Conservation (phyloP, 2,797 vertebrate genomes). For the Xenopus petersii region DNA sequence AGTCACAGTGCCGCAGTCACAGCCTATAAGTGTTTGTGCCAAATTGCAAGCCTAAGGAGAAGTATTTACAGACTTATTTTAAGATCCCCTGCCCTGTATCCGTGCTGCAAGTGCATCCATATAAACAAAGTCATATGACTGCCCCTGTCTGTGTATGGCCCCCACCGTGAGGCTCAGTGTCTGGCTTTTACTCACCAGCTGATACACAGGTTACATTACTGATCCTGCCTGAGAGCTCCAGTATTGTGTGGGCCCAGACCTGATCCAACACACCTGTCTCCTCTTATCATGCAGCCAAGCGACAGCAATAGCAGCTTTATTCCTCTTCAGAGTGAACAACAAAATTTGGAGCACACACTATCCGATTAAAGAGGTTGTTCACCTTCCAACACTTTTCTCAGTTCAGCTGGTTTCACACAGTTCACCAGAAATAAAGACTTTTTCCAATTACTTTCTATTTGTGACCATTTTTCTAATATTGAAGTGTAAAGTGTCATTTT, state of each 20-base stretch:
- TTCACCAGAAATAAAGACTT: too few relatives aligned
- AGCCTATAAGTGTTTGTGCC: too few relatives aligned
- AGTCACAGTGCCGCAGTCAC: too few relatives aligned
- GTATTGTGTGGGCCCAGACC: conserved; percentile 32
- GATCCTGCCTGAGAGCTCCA: not conserved
- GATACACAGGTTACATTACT: conserved; percentile 29
- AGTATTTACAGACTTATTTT: conserved; percentile 6
- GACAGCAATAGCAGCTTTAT: conserved; percentile 29
- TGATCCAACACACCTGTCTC: conserved; percentile 22
- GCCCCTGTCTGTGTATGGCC: not conserved
- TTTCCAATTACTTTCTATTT: too few relatives aligned
- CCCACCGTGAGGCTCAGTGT: not conserved
- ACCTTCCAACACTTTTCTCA: too few relatives aligned
- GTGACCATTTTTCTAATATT: too few relatives aligned
- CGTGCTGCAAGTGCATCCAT: not conserved
- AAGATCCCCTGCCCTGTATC: not conserved
- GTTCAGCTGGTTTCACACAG: too few relatives aligned
- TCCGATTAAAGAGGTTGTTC: too few relatives aligned
- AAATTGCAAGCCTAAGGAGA: not conserved
- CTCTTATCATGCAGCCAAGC: conserved; percentile 10
- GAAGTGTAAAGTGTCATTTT: too few relatives aligned
- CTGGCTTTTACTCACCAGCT: not conserved
- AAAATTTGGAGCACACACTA: too few relatives aligned
- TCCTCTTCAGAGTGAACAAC: too few relatives aligned
- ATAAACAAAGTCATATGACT: conserved; percentile 26